phyloP scores from a whole-genome alignment of 2,113 vertebrate genomes.

The Halichoerus grypus region DNA sequence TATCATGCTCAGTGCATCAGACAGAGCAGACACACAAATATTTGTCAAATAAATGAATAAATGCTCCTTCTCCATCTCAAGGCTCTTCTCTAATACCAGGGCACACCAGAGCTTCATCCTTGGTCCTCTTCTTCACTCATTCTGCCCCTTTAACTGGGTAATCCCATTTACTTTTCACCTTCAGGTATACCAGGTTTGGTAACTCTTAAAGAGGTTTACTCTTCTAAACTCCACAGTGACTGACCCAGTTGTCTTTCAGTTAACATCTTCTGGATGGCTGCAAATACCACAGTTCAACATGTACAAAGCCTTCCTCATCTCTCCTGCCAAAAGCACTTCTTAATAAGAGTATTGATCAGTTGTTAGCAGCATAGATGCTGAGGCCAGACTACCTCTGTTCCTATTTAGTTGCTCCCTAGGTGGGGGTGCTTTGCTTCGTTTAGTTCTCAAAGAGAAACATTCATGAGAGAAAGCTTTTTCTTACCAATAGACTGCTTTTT shows the following conservation, averaged over 20 bases:
- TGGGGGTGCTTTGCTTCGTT: neutral
- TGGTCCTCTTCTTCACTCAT: neutral
- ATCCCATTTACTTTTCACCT: neutral
- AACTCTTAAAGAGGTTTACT: neutral
- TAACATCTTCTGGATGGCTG: neutral
- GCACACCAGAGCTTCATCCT: neutral
- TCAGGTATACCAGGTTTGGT: neutral
- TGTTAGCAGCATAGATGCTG: neutral
- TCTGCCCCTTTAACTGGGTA: neutral
- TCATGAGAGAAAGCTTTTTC: neutral
- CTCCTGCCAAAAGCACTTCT: neutral
- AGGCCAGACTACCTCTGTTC: neutral
- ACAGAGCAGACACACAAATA: neutral
- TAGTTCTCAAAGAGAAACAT: neutral
- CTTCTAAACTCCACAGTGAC: neutral
- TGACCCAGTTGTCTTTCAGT: neutral
- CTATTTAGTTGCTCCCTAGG: neutral
- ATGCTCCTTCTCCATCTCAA: neutral
- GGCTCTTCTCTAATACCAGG: neutral
- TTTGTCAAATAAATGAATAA: neutral
- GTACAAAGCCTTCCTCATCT: neutral
- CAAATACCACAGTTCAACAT: neutral
- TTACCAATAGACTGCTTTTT: neutral
- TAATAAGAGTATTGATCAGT: neutral
- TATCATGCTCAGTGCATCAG: neutral